Conservation (phyloP, 1,140 invertebrate species). For the Polypedilum pembai region DNA sequence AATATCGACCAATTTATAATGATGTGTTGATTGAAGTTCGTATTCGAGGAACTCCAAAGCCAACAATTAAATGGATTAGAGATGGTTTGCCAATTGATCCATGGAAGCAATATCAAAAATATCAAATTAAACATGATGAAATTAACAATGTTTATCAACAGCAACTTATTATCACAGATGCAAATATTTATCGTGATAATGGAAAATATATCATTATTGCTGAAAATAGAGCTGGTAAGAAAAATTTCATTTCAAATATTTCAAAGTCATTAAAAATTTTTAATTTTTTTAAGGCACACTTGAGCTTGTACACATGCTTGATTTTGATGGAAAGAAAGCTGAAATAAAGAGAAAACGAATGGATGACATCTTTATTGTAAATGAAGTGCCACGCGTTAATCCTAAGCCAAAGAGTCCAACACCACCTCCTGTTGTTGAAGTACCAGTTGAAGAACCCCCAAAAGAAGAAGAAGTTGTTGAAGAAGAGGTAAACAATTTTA, state of each 20-base stretch:
- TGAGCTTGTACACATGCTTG: slow-evolving; percentile 39
- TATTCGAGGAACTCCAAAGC: slow-evolving; percentile 65
- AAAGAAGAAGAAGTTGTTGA: neutral
- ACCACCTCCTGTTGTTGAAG: neutral
- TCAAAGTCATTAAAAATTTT: too few species aligned
- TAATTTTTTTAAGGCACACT: slow-evolving; percentile 32
- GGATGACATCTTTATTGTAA: neutral
- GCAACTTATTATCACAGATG: slow-evolving; percentile 4
- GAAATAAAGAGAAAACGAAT: slow-evolving; percentile 23
- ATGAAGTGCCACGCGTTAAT: neutral
- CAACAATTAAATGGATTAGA: slow-evolving; percentile 72
- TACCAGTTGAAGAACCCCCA: neutral
- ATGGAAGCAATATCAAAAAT: slow-evolving; percentile 22
- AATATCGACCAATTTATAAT: slow-evolving; percentile 22
- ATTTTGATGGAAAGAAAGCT: slow-evolving; percentile 37
- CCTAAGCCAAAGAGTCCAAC: slow-evolving; percentile 2
- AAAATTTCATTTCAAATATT: too few species aligned
- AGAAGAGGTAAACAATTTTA: neutral
- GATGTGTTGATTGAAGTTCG: slow-evolving; percentile 43
- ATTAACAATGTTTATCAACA: neutral
- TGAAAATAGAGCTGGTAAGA: slow-evolving; percentile 37
- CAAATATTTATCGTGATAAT: slow-evolving; percentile 20
- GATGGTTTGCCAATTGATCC: slow-evolving; percentile 67
- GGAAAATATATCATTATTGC: slow-evolving; percentile 31
- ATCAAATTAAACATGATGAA: slow-evolving; percentile 24